phyloP scores from a whole-genome alignment of 2,113 vertebrate genomes.

The Nettapus auritus region DNA sequence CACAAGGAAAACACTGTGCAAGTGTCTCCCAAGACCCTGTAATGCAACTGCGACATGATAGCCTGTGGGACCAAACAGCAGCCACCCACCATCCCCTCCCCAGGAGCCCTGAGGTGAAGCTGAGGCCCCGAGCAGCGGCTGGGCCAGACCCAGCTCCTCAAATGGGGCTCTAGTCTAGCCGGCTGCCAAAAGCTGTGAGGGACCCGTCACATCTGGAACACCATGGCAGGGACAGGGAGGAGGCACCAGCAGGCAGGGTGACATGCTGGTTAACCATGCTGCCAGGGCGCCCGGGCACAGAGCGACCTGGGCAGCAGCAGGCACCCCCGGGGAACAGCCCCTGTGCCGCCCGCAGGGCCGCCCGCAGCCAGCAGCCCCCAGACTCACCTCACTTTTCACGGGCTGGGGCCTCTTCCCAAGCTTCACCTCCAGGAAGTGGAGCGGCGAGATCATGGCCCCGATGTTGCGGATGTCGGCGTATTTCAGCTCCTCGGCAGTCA shows the following conservation, averaged over 20 bases:
- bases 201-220: background rate
- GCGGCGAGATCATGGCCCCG: constrained; percentile 88
- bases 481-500: constrained; percentile 88
- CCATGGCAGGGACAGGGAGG: background rate
- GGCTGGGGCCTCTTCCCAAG: constrained; percentile 88
- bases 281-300: background rate
- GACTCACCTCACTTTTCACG: constrained; percentile 90
- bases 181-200: background rate
- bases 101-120: background rate
- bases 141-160: background rate
- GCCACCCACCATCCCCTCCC: background rate
- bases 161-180: background rate
- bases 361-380: background rate
- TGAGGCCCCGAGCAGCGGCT: fast-evolving
- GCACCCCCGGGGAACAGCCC: background rate
- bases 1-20: background rate
- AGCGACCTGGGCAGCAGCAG: background rate
- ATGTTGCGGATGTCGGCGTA: constrained; percentile 91
- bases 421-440: constrained; percentile 92
- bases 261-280: fast-evolving
- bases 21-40: background rate
- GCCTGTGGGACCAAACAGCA: background rate
- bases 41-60: background rate
- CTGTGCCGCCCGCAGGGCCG: background rate
- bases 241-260: background rate